Conservation (phyloP, 2,888 invertebrate genomes). For the Archaeoteleia sp. region DNA sequence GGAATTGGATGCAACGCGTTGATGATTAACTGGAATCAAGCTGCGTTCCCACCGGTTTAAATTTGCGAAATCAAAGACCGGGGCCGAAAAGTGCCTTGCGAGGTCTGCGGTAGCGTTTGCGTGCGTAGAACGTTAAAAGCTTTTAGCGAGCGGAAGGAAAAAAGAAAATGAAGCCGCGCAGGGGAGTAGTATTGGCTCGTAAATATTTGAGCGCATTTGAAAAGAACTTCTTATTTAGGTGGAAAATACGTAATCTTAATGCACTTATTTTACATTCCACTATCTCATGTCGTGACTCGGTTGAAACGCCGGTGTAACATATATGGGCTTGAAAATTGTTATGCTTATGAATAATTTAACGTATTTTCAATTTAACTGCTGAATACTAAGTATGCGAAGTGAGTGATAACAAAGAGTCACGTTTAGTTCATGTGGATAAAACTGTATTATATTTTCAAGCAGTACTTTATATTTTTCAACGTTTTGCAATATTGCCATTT, state of each 20-base stretch:
- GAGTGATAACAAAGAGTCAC: no score
- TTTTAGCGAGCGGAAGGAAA: constrained; percentile 55
- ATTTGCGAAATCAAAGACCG: constrained; percentile 23
- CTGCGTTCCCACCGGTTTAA: constrained; percentile 14
- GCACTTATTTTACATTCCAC: constrained; percentile 23
- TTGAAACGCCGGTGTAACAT: no score
- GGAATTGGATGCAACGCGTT: constrained; percentile 14
- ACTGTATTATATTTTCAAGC: no score
- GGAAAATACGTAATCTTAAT: constrained; percentile 38
- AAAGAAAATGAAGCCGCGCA: constrained; percentile 1
- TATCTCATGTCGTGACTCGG: constrained; percentile 7
- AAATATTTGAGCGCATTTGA: constrained; percentile 35
- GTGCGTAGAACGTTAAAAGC: constrained; percentile 61
- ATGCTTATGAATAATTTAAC: no score
- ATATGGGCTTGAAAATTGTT: no score
- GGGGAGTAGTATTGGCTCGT: constrained; percentile 17
- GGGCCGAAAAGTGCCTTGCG: constrained; percentile 13
- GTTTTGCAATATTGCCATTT: no score
- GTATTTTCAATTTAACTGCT: no score
- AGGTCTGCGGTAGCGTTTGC: constrained; percentile 19
- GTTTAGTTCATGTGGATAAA: no score
- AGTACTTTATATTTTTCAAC: no score
- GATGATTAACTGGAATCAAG: constrained; percentile 35
- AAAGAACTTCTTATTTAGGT: constrained; percentile 7
- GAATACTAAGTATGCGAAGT: no score